Conservation (phyloP, 1,140 invertebrate species). For the Contarinia nasturtii region DNA sequence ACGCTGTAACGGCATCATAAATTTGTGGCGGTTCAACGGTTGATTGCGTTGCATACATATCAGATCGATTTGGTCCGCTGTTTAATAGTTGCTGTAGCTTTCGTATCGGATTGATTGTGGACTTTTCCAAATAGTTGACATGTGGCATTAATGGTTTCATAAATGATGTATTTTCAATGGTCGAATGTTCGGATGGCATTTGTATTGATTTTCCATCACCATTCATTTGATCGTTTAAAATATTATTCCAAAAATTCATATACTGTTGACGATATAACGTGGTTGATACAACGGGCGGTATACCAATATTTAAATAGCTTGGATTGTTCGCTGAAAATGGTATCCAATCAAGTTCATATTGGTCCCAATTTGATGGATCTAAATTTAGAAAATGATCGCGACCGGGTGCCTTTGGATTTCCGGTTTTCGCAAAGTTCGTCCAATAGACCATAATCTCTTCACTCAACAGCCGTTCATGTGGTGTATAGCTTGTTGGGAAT, state of each 20-base stretch:
- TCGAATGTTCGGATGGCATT: slow-evolving; percentile 8
- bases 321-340: slow-evolving; percentile 50
- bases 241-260: slow-evolving; percentile 54
- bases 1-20: neutral
- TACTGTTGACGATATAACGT: slow-evolving; percentile 40
- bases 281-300: slow-evolving; percentile 41
- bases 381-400: slow-evolving; percentile 32
- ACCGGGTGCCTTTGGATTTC: slow-evolving; percentile 53
- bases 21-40: neutral
- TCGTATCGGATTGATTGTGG: slow-evolving; percentile 17
- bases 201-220: neutral
- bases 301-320: slow-evolving; percentile 56
- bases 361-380: slow-evolving; percentile 36
- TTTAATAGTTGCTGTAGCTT: slow-evolving; percentile 16
- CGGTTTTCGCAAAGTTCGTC: slow-evolving; percentile 75
- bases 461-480: slow-evolving; percentile 54
- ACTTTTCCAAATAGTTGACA: slow-evolving; percentile 10
- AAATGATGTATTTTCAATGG: slow-evolving; percentile 14
- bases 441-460: slow-evolving; percentile 71
- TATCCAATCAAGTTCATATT: slow-evolving; percentile 58
- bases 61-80: slow-evolving; percentile 1
- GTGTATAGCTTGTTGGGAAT: slow-evolving; percentile 50
- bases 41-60: neutral
- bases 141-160: slow-evolving; percentile 2
- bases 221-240: slow-evolving; percentile 38